Conservation (phyloP, 2,888 invertebrate species). For the Protonemura montana region DNA sequence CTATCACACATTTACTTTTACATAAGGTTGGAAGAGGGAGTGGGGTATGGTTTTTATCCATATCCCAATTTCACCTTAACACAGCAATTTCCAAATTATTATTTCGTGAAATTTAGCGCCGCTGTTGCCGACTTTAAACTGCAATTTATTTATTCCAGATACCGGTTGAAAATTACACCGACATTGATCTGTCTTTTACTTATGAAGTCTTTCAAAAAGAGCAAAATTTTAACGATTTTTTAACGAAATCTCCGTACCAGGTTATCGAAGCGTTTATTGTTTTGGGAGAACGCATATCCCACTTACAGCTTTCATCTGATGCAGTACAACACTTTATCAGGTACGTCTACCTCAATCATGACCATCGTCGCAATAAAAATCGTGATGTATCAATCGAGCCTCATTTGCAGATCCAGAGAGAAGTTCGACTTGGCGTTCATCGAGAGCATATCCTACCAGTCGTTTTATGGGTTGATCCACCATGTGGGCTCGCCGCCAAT, state of each 20-base stretch:
- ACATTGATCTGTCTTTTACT: conserved; percentile 36
- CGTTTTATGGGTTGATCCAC: conserved; percentile 36
- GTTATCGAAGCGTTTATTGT: background rate
- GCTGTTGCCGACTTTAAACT: too few species aligned
- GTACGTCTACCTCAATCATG: background rate
- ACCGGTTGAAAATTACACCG: conserved; percentile 16
- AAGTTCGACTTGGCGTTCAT: conserved; percentile 66
- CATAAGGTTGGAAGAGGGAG: too few species aligned
- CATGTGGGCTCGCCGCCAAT: conserved; percentile 59
- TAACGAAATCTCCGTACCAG: background rate
- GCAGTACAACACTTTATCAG: conserved; percentile 36
- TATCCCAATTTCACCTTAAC: too few species aligned
- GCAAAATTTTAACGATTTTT: background rate
- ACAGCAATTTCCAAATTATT: too few species aligned
- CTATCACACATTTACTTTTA: too few species aligned
- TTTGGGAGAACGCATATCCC: background rate
- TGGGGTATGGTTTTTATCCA: too few species aligned
- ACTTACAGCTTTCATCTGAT: conserved; percentile 20
- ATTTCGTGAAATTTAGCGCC: too few species aligned
- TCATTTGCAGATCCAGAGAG: background rate
- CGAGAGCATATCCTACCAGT: conserved; percentile 59
- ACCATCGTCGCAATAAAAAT: background rate
- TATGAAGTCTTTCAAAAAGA: conserved; percentile 32
- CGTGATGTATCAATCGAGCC: background rate
- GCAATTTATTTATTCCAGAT: conserved; percentile 26